Percentiles rank a stretch among this genome's conserved stretches.
Conservation (phyloP, 1,140 invertebrate species). For the Scaptodrosophila lebanonensis region DNA sequence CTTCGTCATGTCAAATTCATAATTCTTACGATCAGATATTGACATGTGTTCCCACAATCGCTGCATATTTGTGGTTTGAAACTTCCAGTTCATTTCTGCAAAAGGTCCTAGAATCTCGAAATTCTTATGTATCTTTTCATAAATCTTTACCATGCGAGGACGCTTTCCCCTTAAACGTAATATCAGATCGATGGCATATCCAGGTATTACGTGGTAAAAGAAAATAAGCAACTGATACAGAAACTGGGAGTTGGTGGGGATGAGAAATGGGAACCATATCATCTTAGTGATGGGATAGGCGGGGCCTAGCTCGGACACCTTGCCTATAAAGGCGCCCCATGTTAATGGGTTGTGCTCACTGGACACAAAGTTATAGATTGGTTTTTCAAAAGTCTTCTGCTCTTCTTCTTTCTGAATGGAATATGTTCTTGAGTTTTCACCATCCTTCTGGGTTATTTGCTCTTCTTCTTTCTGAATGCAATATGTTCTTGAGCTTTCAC, state of each 20-base stretch:
- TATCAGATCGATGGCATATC: conserved; percentile 78
- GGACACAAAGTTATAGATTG: conserved; percentile 85
- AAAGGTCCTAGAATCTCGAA: conserved; percentile 84
- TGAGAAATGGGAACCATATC: conserved; percentile 78
- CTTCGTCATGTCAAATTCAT: conserved; percentile 82
- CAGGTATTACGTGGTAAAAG: conserved; percentile 81
- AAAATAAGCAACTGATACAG: conserved; percentile 77
- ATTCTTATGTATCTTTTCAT: conserved; percentile 84
- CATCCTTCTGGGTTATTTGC: too few species aligned
- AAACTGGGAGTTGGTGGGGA: conserved; percentile 68
- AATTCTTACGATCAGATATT: conserved; percentile 80
- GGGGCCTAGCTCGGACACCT: conserved; percentile 44
- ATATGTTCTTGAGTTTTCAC: too few species aligned
- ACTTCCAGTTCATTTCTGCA: conserved; percentile 82
- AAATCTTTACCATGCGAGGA: conserved; percentile 80
- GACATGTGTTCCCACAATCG: conserved; percentile 81
- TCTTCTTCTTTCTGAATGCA: too few species aligned
- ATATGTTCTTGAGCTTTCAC: too few species aligned
- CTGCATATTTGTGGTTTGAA: conserved; percentile 82
- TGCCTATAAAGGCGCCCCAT: conserved; percentile 80
- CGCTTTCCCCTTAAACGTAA: conserved; percentile 73
- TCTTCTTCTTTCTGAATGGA: too few species aligned
- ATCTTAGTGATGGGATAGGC: conserved; percentile 67
- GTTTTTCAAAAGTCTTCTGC: neutral
- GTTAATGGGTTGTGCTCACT: conserved; percentile 81